A percentile compares a stretch with the other conserved stretches of the same genome.
phyloP scores from a whole-genome alignment of 2,797 vertebrate species.

The Enteromius fasciolatus region DNA sequence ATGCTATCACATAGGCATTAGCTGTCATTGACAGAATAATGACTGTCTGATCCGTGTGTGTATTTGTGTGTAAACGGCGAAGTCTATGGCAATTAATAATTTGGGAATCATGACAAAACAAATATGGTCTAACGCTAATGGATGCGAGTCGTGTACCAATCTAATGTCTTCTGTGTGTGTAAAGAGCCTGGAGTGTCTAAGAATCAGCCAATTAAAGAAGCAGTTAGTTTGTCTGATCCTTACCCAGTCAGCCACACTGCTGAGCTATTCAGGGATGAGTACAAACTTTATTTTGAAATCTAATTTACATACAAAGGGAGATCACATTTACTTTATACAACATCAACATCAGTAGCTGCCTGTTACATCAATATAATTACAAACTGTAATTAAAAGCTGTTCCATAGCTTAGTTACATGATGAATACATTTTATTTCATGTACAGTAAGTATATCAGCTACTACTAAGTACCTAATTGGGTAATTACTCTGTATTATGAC shows the following conservation, averaged over 20 bases:
- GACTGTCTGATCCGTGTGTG: background rate
- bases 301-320: background rate
- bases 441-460: no score
- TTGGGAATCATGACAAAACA: background rate
- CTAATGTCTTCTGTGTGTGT: background rate
- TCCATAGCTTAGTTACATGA: no score
- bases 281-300: background rate
- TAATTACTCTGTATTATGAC: no score
- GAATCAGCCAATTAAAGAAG: background rate
- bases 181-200: constrained; percentile 1
- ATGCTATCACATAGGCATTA: background rate
- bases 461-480: no score
- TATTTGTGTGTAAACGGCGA: background rate
- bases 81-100: constrained; percentile 15
- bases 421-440: no score
- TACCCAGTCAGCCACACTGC: background rate
- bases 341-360: no score
- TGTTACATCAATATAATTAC: no score
- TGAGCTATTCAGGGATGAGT: background rate
- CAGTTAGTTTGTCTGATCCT: background rate
- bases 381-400: no score
- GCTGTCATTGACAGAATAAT: constrained; percentile 7
- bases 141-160: background rate
- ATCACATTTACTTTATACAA: background rate
- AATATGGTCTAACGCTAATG: background rate